Conservation (phyloP, 2,888 invertebrate genomes). For the Cheilosia urbana region DNA sequence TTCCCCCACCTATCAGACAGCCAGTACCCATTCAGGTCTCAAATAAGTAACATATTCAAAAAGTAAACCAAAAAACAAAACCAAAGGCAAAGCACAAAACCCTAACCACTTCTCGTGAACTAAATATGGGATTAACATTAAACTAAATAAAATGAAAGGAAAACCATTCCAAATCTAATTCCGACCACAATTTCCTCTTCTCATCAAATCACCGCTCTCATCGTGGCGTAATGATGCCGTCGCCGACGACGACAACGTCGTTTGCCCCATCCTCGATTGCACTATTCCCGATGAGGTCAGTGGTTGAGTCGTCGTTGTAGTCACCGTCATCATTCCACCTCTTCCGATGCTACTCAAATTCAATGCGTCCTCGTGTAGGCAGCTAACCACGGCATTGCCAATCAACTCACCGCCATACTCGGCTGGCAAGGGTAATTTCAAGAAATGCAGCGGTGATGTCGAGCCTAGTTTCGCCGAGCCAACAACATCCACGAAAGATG, state of each 20-base stretch:
- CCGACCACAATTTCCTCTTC: conserved; percentile 67
- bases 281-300: conserved; percentile 65
- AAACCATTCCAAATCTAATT: conserved; percentile 56
- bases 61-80: conserved; percentile 71
- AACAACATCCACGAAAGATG: conserved; percentile 25
- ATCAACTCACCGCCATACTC: conserved; percentile 28
- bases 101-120: conserved; percentile 14
- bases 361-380: conserved; percentile 63
- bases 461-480: conserved; percentile 26
- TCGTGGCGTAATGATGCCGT: conserved; percentile 61
- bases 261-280: conserved; percentile 56
- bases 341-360: conserved; percentile 67
- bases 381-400: conserved; percentile 38
- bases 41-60: conserved; percentile 57
- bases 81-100: conserved; percentile 49
- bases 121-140: conserved; percentile 33
- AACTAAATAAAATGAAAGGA: conserved; percentile 2
- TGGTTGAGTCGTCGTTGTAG: conserved; percentile 29
- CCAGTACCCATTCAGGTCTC: conserved; percentile 27
- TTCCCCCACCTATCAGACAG: background rate
- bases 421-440: conserved; percentile 38
- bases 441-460: conserved; percentile 64
- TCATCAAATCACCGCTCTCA: conserved; percentile 71
- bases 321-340: conserved; percentile 43
- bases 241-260: conserved; percentile 25